These are phyloP conservation scores for Monochamus saltuarius DNA, from an alignment of 1,140 invertebrate species.

Conservation along the genomic window DNA sequence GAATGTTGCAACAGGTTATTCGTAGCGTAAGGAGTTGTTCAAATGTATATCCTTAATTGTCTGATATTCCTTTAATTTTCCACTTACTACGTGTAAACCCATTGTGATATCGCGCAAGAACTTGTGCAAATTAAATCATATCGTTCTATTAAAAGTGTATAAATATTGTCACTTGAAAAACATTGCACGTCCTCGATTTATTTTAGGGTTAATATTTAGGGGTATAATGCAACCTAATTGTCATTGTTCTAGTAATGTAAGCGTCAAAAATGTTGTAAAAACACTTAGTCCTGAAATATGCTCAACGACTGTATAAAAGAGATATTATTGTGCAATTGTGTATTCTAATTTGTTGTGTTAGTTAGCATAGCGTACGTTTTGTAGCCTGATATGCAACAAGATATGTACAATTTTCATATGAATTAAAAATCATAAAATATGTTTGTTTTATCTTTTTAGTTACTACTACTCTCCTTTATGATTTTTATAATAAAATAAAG, in stretches of 20 bases:
- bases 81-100: slow-evolving; percentile 24
- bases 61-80: not conserved
- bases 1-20: slow-evolving; percentile 27
- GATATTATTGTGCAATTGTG: too few species aligned
- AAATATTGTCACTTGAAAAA: slow-evolving; percentile 16
- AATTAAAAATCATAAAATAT: too few species aligned
- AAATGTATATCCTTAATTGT: slow-evolving; percentile 9
- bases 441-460: too few species aligned
- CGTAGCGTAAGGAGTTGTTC: slow-evolving; percentile 16
- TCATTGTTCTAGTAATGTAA: not conserved
- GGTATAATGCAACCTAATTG: not conserved
- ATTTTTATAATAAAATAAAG: too few species aligned
- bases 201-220: slow-evolving; percentile 2
- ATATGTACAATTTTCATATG: too few species aligned
- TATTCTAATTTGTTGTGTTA: too few species aligned
- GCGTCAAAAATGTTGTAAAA: slow-evolving; percentile 14
- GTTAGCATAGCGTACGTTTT: too few species aligned
- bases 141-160: slow-evolving; percentile 28
- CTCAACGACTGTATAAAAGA: slow-evolving; percentile 20
- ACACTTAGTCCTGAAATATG: slow-evolving; percentile 21
- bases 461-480: too few species aligned
- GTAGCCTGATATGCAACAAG: too few species aligned
- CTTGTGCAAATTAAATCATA: slow-evolving; percentile 37
- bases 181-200: slow-evolving; percentile 9
- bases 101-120: slow-evolving; percentile 39